Conservation (phyloP, 2,113 vertebrate species). For the Apteryx mantelli region DNA sequence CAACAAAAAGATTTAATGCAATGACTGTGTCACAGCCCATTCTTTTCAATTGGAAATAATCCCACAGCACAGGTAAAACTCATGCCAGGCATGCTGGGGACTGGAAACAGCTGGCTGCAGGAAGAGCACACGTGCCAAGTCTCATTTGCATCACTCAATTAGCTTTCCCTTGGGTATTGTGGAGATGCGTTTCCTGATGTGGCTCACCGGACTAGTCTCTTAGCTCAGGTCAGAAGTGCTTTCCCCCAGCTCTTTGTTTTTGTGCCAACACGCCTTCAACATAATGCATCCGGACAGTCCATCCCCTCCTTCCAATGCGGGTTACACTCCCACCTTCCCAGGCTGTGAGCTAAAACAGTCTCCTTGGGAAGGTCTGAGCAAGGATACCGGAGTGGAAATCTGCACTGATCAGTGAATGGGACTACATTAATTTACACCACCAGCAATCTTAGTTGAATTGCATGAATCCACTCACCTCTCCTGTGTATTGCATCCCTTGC, state of each 20-base stretch:
- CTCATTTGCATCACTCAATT: conserved; percentile 46
- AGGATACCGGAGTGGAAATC: not conserved
- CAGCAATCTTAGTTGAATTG: not conserved
- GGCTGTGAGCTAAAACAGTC: not conserved
- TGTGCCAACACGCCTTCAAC: not conserved
- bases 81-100: not conserved
- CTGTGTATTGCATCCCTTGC: not conserved
- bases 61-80: conserved; percentile 7
- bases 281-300: not conserved
- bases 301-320: not conserved
- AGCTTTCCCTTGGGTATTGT: not conserved
- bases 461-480: not conserved
- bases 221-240: not conserved
- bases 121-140: conserved; percentile 27
- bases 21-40: not conserved
- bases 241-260: not conserved
- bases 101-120: conserved; percentile 44
- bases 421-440: not conserved
- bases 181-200: conserved; percentile 18
- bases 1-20: not conserved
- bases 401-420: not conserved
- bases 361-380: not conserved
- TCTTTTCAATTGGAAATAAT: not conserved
- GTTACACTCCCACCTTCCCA: not conserved
- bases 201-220: not conserved